Conservation (phyloP, 1,140 invertebrate species). For the Drosophila setifemur region DNA sequence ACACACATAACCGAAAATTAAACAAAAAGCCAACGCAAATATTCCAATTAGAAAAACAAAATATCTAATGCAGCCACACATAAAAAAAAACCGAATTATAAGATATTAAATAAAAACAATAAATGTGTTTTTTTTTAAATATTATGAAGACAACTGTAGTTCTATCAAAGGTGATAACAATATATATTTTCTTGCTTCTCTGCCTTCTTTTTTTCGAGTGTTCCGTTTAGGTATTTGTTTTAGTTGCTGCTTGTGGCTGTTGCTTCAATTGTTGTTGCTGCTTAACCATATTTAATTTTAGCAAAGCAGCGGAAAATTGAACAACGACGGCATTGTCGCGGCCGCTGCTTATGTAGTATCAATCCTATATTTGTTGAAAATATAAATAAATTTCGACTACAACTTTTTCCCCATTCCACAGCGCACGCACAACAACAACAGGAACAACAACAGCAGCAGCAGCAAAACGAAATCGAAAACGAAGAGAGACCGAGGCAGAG, state of each 20-base stretch:
- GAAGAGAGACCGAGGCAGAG: no score
- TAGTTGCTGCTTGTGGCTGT: constrained; percentile 9
- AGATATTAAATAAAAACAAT: no score
- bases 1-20: constrained; percentile 5
- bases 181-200: no score
- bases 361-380: constrained; percentile 63
- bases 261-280: constrained; percentile 6
- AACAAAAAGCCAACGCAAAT: constrained; percentile 4
- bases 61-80: constrained; percentile 6
- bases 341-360: constrained; percentile 18
- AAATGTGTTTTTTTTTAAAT: no score
- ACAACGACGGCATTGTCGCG: constrained; percentile 55
- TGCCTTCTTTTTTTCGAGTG: constrained; percentile 17
- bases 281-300: constrained; percentile 68
- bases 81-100: constrained; percentile 2
- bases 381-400: constrained; percentile 53
- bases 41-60: constrained; percentile 30
- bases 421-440: constrained; percentile 25
- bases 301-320: constrained; percentile 67
- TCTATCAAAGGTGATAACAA: no score
- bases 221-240: background rate
- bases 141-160: no score
- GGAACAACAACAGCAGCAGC: no score
- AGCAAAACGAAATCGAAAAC: constrained; percentile 9
- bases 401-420: constrained; percentile 62